Base-by-base conservation (phyloP, 2,888 invertebrate genomes). In the Volucella zonaria region DNA sequence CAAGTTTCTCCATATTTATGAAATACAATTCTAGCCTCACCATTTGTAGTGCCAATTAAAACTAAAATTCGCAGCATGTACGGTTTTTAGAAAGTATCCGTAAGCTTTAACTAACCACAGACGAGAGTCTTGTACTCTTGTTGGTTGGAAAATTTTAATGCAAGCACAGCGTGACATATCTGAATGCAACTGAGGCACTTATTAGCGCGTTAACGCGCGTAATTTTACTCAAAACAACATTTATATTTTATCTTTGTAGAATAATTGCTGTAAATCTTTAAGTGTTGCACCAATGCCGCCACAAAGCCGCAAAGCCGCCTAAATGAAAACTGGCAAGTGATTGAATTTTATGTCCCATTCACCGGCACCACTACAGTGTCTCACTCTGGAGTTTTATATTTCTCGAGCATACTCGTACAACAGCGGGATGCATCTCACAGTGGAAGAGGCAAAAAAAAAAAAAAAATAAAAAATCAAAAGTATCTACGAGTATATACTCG, bases 311-410 rank as follows among this genome's bases (percentile, higher is more conserved):
- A 52, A 56, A 45, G 18, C 45, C 42, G 42, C 12, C 43, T 10
- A 52, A 62, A 56, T 56, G 49, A 51, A 77, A 77, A 38, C 56
- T 45, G 42, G 8, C 54, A 31, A 14, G 64, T 62, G 64, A 78
- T 77, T 79, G 59, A 68, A 70, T 83, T 82, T 82, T 74, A 82
- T 82, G 58, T 18, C 62, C 54, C 68, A 78, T 78, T 74, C 67
- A 73, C 45, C 14, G 82, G 38, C 52, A 56, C 67, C 40, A 12
- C n/a, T 12, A 18, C 61, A 43, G 59, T 62, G 51, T 56, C 14
- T 54, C 67, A 14, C 45, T 56, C 61, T 6, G 6, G 31, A 31
- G 14, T 43, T 43, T 56, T 56, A n/a, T 31, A 31, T 31, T 6
- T 31, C 15, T 23, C 23, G 12, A 3, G 15, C 31, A 31, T 31